Conservation (phyloP, 2,888 invertebrate genomes). For the Eupithecia insigniata region DNA sequence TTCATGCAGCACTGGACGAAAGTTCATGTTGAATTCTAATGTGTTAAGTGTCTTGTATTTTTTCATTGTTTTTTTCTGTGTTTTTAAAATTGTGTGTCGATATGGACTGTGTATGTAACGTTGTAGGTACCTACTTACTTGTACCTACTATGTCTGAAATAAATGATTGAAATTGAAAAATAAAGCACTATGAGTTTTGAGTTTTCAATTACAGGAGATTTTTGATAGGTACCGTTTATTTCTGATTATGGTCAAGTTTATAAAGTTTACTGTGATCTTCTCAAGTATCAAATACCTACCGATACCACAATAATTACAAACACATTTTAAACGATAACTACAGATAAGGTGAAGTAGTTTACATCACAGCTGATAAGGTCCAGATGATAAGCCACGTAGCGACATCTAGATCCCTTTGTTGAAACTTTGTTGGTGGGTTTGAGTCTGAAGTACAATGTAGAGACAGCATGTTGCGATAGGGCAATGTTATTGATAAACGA, state of each 20-base stretch:
- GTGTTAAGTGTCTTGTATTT: no score
- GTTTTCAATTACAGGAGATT: background rate
- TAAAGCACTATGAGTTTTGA: no score
- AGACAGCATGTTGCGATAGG: background rate
- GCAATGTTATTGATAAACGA: conserved; percentile 2
- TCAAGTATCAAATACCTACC: conserved; percentile 1
- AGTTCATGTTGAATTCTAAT: no score
- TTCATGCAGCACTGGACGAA: no score
- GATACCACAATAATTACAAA: conserved; percentile 42
- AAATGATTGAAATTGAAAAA: no score
- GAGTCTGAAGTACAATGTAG: conserved; percentile 23
- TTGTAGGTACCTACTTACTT: no score
- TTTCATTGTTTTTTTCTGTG: no score
- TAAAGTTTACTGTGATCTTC: background rate
- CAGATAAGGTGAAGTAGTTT: conserved; percentile 44
- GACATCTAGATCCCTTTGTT: conserved; percentile 42
- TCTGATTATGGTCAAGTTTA: background rate
- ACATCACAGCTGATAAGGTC: conserved; percentile 53
- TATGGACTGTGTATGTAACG: no score
- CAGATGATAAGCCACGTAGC: conserved; percentile 57
- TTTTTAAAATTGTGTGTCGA: no score
- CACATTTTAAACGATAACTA: conserved; percentile 57
- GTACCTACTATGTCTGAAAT: no score
- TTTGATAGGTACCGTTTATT: background rate
- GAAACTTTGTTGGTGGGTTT: conserved; percentile 33